Base-by-base conservation (phyloP, 2,888 invertebrate genomes). In the Tyria jacobaeae region DNA sequence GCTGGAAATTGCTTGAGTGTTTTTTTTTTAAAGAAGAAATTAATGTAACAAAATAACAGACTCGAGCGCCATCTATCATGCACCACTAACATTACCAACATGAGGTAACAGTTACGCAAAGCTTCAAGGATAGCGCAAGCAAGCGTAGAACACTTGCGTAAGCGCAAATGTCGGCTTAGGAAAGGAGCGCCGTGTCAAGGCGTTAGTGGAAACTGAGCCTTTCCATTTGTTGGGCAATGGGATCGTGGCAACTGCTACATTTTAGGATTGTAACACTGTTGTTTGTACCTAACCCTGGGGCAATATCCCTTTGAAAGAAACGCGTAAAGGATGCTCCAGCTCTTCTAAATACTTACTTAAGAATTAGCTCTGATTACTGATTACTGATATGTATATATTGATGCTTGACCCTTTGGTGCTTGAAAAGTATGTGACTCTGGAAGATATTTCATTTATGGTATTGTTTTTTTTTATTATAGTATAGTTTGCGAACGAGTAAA, bases 161-260 rank as follows among this genome's bases (percentile, higher is more conserved):
- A 84, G 70, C 63, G 78, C 81, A 84, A 90, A 90, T 90, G 90
- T 89, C 89, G 89, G 81, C 80, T 89, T 90, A 90, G 90, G 88
- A 88, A 90, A 90, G 91, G 90, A 87, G 84, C 83, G 83, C 80
- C 62, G 83, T 88, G 90, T 90, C 91, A 90, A 90, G 90, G 76
- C 74, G 61, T 49, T 62, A 65, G 76, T 74, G 76, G 76, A 78
- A 75, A 73, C 73, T 73, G 79, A 83, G 86, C 90, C 89, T 90
- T 90, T 90, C 83, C 78, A 84, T 83, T 79, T 71, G 79, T 90
- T 90, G 81, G 80, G 85, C 85, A 89, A 90, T 88, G 86, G 89
- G 86, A 88, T 76, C 72, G 75, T 80, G 77, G 73, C 83, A 88
- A 88, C 86, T 83, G 58, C 53, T 60, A 54, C 62, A 57, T 60